phyloP scores from a whole-genome alignment of 2,888 invertebrate species.

The Andrena chrysosceles region DNA sequence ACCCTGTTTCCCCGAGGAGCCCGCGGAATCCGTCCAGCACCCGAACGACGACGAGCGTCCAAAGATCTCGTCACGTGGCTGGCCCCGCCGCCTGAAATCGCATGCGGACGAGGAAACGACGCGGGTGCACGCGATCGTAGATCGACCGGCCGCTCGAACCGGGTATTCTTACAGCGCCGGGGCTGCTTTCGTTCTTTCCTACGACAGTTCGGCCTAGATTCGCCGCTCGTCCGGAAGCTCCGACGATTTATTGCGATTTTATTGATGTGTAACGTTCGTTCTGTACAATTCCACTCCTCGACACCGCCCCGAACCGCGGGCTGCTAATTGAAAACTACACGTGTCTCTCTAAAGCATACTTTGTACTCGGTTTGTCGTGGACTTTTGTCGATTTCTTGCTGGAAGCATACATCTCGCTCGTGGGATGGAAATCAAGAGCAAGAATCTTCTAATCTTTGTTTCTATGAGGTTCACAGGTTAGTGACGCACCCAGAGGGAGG shows the following conservation, averaged over 20 bases:
- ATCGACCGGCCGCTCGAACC: constrained; percentile 32
- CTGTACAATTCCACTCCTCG: constrained; percentile 10
- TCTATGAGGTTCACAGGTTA: too few species aligned
- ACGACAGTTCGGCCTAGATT: constrained; percentile 47
- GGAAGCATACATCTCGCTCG: too few species aligned
- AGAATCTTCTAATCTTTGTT: too few species aligned
- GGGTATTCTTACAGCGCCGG: constrained; percentile 32
- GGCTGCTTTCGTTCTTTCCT: constrained; percentile 36
- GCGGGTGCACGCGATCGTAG: constrained; percentile 57
- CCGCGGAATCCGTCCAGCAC: constrained; percentile 23
- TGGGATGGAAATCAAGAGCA: too few species aligned
- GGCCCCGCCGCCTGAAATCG: constrained; percentile 35
- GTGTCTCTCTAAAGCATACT: neutral
- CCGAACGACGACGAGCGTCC: constrained; percentile 7
- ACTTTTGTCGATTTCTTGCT: too few species aligned
- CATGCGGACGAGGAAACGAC: constrained; percentile 58
- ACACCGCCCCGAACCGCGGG: neutral
- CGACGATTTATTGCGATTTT: constrained; percentile 48
- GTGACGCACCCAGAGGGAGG: too few species aligned
- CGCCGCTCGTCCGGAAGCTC: constrained; percentile 5
- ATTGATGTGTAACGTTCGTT: constrained; percentile 1
- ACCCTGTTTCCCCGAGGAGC: constrained; percentile 48
- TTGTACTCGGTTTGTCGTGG: too few species aligned
- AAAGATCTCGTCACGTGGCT: constrained; percentile 60
- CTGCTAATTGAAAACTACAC: constrained; percentile 38